Evolutionary conservation across 2,113 vertebrate genomes (phyloP).

Genomic region (Macrotus californicus): DNA sequence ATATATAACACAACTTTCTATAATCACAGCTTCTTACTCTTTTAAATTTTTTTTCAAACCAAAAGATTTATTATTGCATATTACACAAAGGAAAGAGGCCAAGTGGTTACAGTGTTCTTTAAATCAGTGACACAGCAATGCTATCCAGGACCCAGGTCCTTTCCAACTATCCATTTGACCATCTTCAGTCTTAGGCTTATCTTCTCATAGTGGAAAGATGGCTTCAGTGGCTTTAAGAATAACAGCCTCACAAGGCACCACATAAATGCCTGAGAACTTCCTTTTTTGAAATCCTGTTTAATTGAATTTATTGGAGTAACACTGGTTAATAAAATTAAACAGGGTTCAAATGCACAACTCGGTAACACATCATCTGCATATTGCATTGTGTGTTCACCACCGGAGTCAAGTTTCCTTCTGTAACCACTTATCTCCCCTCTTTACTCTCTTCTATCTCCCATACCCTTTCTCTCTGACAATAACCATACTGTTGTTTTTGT

Average conservation of each 20-base stretch:
- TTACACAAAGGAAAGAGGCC: too few species aligned
- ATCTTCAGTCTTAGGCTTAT: not conserved
- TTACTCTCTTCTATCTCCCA: not conserved
- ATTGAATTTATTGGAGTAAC: not conserved
- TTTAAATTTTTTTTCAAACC: too few species aligned
- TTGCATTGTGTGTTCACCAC: not conserved
- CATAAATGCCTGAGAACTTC: not conserved
- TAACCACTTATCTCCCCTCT: not conserved
- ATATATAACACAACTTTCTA: not conserved
- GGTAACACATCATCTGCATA: not conserved
- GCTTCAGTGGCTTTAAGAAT: not conserved
- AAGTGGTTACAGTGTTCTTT: too few species aligned
- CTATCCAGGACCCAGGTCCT: too few species aligned
- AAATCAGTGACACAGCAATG: too few species aligned
- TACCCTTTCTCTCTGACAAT: not conserved
- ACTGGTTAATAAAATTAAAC: too few species aligned
- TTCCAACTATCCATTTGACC: too few species aligned
- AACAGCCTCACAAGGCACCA: not conserved
- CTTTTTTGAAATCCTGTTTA: not conserved
- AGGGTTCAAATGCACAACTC: too few species aligned
- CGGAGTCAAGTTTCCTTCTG: not conserved
- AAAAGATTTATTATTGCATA: too few species aligned
- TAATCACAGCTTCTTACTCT: not conserved
- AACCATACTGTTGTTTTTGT: not conserved
- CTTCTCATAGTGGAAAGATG: not conserved